phyloP scores from a whole-genome alignment of 2,888 invertebrate species.

The Pandemis corylana region DNA sequence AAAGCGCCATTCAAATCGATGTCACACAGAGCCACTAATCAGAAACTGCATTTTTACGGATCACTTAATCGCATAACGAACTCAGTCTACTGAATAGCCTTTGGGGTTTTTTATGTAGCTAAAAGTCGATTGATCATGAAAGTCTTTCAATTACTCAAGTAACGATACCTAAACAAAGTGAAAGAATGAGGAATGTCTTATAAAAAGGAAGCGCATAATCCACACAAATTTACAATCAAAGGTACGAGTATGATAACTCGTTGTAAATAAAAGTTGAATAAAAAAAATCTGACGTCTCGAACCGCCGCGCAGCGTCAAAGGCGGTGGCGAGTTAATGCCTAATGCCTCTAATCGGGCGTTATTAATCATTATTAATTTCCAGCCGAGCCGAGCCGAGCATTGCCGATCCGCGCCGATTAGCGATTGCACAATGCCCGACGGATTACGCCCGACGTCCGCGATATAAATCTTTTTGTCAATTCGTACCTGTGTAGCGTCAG shows the following conservation, averaged over 20 bases:
- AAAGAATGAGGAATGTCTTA: conserved; percentile 4
- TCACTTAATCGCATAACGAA: conserved; percentile 21
- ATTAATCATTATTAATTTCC: conserved; percentile 84
- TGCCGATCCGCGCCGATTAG: conserved; percentile 81
- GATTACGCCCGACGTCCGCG: conserved; percentile 76
- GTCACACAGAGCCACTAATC: conserved; percentile 21
- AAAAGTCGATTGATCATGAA: background rate
- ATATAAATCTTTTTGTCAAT: conserved; percentile 82
- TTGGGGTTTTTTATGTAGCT: background rate
- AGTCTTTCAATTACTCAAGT: background rate
- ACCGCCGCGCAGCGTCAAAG: conserved; percentile 52
- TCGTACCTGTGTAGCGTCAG: conserved; percentile 76
- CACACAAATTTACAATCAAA: conserved; percentile 7
- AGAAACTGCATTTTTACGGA: conserved; percentile 29
- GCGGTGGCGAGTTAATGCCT: conserved; percentile 66
- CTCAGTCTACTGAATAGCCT: background rate
- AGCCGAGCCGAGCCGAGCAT: conserved; percentile 59
- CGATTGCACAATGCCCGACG: conserved; percentile 81
- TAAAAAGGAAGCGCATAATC: background rate
- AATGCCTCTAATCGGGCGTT: conserved; percentile 78
- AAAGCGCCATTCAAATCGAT: conserved; percentile 9
- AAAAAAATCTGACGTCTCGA: conserved; percentile 32
- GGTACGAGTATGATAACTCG: conserved; percentile 22
- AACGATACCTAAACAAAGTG: background rate
- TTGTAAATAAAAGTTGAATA: conserved; percentile 30